Evolutionary conservation across 2,888 invertebrate genomes (phyloP).

Genomic region (Nineta flava): DNA sequence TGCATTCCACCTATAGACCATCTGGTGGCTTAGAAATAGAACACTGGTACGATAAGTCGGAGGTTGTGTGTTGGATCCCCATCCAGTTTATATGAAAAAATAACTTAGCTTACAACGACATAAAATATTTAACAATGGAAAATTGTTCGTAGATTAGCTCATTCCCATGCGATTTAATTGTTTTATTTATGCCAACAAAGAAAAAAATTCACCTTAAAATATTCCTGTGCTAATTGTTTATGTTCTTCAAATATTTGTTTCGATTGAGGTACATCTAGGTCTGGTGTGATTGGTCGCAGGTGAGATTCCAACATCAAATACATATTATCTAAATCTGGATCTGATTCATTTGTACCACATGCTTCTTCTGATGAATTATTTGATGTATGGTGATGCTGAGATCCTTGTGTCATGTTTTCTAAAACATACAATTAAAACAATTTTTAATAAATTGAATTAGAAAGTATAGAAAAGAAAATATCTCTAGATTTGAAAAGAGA

Average conservation of each 20-base stretch:
- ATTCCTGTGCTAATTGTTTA: conserved; percentile 74
- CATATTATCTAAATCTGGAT: conserved; percentile 48
- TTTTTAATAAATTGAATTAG: neutral
- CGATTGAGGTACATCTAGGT: conserved; percentile 59
- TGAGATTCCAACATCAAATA: conserved; percentile 68
- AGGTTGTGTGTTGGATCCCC: no score
- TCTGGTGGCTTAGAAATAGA: no score
- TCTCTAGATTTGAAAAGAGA: no score
- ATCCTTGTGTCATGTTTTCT: conserved; percentile 11
- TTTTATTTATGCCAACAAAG: neutral
- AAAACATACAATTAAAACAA: conserved; percentile 9
- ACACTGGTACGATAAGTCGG: no score
- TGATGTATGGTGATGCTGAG: conserved; percentile 24
- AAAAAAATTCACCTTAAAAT: conserved; percentile 46
- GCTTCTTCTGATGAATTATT: conserved; percentile 10
- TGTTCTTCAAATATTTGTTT: conserved; percentile 78
- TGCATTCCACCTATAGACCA: no score
- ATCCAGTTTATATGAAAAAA: no score
- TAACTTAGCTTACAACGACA: no score
- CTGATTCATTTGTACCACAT: conserved; percentile 25
- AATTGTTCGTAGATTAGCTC: neutral
- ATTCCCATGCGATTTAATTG: neutral
- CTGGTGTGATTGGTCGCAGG: conserved; percentile 70
- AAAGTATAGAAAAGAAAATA: no score
- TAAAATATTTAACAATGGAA: no score